Percentiles rank a stretch among this genome's conserved stretches.
Conservation (phyloP, 1,140 invertebrate species). For the Dysdera silvatica region DNA sequence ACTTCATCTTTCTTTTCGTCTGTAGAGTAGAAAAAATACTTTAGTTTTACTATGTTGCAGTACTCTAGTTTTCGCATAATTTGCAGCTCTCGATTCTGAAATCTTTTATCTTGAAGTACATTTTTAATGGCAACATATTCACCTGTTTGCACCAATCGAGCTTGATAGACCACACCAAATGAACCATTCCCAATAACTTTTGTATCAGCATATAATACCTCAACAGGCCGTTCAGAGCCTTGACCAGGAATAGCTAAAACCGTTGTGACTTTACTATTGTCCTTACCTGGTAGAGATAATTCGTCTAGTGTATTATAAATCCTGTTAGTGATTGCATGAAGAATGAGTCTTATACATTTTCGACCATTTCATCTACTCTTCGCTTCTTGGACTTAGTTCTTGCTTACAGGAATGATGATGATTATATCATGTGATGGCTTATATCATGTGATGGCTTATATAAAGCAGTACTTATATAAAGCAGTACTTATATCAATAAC, state of each 20-base stretch:
- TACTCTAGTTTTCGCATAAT: constrained; percentile 98
- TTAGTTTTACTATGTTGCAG: constrained; percentile 99
- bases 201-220: constrained; percentile 94
- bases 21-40: constrained; percentile 99
- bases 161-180: constrained; percentile 98
- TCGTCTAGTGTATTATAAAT: too few relatives aligned
- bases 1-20: constrained; percentile 97
- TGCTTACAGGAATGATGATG: too few relatives aligned
- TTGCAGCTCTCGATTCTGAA: constrained; percentile 97
- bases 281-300: too few relatives aligned
- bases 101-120: constrained; percentile 63
- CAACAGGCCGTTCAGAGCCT: constrained; percentile 85
- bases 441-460: too few relatives aligned
- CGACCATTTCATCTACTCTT: too few relatives aligned
- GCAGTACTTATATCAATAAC: too few relatives aligned
- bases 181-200: constrained; percentile 98
- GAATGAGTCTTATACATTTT: too few relatives aligned
- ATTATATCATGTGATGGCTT: too few relatives aligned
- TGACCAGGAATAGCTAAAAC: constrained; percentile 91
- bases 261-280: constrained; percentile 66
- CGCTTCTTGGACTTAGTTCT: too few relatives aligned
- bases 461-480: too few relatives aligned
- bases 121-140: constrained; percentile 99
- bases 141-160: constrained; percentile 86
- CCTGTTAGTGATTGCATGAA: too few relatives aligned